Conservation (phyloP, 2,888 invertebrate species). For the Chalcosyrphus nemorum region DNA sequence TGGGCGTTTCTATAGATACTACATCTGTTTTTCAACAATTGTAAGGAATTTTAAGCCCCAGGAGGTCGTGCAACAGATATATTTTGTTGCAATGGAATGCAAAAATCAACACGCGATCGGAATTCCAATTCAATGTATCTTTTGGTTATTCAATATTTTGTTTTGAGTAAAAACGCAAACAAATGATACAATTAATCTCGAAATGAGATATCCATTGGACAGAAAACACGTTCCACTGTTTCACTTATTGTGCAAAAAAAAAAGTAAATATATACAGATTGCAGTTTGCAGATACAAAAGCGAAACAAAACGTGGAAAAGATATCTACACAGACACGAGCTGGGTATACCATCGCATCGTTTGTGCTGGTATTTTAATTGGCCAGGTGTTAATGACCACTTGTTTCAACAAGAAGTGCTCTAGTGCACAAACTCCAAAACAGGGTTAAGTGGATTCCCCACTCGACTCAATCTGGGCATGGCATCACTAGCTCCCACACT, state of each 20-base stretch:
- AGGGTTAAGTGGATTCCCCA: slow-evolving; percentile 51
- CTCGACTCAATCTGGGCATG: slow-evolving; percentile 52
- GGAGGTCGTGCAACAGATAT: not conserved
- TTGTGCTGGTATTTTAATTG: slow-evolving; percentile 63
- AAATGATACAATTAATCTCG: not conserved
- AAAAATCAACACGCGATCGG: no score
- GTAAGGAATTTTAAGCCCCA: no score
- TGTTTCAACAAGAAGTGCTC: slow-evolving; percentile 59
- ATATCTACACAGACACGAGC: slow-evolving; percentile 28
- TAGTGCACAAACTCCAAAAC: slow-evolving; percentile 50
- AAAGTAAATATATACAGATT: no score
- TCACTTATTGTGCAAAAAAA: not conserved
- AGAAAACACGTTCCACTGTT: slow-evolving; percentile 50
- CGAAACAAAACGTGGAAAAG: slow-evolving; percentile 42
- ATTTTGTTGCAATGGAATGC: no score
- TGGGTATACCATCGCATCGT: not conserved
- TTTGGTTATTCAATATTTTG: no score
- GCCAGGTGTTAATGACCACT: slow-evolving; percentile 72
- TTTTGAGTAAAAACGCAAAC: not conserved
- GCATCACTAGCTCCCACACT: not conserved
- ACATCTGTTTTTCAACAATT: no score
- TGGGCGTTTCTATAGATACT: no score
- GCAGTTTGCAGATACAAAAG: slow-evolving; percentile 10
- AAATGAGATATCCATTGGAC: slow-evolving; percentile 13
- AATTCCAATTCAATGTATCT: no score